Conservation (phyloP, 2,113 vertebrate species). For the Ophthalmolycus amberensis region DNA sequence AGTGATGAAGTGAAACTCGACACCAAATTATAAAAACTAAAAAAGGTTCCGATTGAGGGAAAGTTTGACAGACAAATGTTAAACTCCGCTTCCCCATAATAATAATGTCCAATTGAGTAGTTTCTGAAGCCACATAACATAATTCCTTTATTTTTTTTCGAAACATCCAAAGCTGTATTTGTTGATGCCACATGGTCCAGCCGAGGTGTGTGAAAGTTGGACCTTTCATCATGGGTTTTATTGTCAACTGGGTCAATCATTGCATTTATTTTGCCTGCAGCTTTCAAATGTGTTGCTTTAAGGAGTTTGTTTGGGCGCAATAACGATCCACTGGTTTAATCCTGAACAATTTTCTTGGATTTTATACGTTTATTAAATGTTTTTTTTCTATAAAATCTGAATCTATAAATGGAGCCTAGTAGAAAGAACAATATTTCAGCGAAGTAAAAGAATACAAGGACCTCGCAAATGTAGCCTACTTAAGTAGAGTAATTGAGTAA, state of each 20-base stretch:
- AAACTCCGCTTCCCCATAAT: background rate
- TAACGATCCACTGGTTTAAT: background rate
- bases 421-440: background rate
- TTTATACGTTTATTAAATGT: background rate
- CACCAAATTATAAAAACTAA: slow-evolving; percentile 29
- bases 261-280: background rate
- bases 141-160: background rate
- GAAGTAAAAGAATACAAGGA: background rate
- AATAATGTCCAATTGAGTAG: background rate
- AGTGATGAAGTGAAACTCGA: slow-evolving; percentile 33
- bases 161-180: background rate
- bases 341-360: background rate
- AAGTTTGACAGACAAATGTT: background rate
- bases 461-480: background rate
- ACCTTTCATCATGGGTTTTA: background rate
- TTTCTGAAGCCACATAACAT: background rate
- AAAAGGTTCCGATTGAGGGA: slow-evolving; percentile 3
- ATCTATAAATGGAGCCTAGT: background rate
- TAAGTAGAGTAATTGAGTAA: background rate
- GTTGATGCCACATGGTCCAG: background rate
- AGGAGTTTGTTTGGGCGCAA: background rate
- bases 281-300: background rate
- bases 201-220: background rate
- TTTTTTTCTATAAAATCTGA: background rate
- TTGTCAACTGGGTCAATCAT: background rate